Base-by-base conservation (phyloP, 1,140 invertebrate species). In the Drosophila neocordata region DNA sequence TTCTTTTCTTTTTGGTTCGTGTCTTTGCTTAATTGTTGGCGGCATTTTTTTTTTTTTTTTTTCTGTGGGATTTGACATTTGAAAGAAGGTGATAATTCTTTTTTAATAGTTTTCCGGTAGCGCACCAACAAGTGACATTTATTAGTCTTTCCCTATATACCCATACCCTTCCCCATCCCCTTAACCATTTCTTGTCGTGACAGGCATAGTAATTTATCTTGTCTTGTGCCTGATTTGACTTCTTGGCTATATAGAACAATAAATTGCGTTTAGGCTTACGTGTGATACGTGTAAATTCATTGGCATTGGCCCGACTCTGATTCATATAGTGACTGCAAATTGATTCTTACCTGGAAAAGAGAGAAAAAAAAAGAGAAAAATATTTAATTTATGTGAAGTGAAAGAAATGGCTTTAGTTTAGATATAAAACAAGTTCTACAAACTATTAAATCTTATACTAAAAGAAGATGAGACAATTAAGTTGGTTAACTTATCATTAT, bases 21-120 rank as follows among this genome's bases (percentile, higher is more conserved):
- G 44, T 56, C 53, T 56, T 62, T 74, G 44, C 51, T 73, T 76
- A 73, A 69, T 76, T 73, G 65, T 70, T 57, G 53, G 58, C 56
- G 65, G 44, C 24, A 27, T 44, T n/a, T 35, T 13, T 24, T 13
- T 44, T 13, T n/a, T 24, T 37, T 37, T 38, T 11, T 31, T 31
- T 51, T 15, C 34, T 52, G 34, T 53, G 41, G 41, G 48, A 56
- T 59, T 34, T 71, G 74, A 77, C 73, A 65, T 77, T 75, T 74
- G 75, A 72, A 59, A 75, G 58, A 69, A 77, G 84, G 83, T 88
- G 83, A 88, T 88, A 88, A 88, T 88, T 88, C 84, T 88, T 68
- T 88, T 84, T 88, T 88, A 83, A 88, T 89, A 89, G 83, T 88
- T 88, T 89, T 79, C 84, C 79, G 79, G 84, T 75, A 89, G 83